Conservation (phyloP, 2,888 invertebrate species). For the Eupithecia tripunctaria region DNA sequence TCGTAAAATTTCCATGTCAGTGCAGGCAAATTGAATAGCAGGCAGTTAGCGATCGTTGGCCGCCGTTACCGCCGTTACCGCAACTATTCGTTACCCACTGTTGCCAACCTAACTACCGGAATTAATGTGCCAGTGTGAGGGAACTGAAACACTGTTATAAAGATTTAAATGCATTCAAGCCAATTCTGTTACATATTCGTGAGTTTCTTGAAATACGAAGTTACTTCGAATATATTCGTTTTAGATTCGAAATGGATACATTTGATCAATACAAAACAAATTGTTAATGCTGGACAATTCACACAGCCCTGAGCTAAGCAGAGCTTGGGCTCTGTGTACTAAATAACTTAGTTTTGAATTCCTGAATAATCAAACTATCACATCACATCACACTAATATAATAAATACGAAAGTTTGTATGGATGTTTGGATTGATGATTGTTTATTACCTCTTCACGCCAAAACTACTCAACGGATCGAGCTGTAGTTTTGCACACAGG, state of each 20-base stretch:
- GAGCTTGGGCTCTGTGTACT: too few relatives aligned
- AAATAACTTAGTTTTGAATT: too few relatives aligned
- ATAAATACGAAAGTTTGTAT: too few relatives aligned
- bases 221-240: not conserved
- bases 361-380: too few relatives aligned
- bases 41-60: conserved; percentile 5
- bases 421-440: too few relatives aligned
- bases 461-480: too few relatives aligned
- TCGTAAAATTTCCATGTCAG: conserved; percentile 19
- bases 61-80: conserved; percentile 2
- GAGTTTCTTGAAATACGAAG: not conserved
- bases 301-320: too few relatives aligned
- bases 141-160: not conserved
- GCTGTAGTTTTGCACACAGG: too few relatives aligned
- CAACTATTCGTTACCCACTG: conserved; percentile 17
- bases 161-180: not conserved
- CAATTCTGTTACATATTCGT: not conserved
- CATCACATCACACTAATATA: too few relatives aligned
- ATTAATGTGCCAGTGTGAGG: conserved; percentile 16
- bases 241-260: not conserved
- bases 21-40: conserved; percentile 26
- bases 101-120: conserved; percentile 23
- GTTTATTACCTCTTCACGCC: too few relatives aligned
- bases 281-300: too few relatives aligned
- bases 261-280: not conserved